A percentile compares a stretch with the other conserved stretches of the same genome.
These are phyloP conservation scores for Ranitomeya variabilis DNA, from an alignment of 2,113 vertebrate species.

Conservation along the genomic window DNA sequence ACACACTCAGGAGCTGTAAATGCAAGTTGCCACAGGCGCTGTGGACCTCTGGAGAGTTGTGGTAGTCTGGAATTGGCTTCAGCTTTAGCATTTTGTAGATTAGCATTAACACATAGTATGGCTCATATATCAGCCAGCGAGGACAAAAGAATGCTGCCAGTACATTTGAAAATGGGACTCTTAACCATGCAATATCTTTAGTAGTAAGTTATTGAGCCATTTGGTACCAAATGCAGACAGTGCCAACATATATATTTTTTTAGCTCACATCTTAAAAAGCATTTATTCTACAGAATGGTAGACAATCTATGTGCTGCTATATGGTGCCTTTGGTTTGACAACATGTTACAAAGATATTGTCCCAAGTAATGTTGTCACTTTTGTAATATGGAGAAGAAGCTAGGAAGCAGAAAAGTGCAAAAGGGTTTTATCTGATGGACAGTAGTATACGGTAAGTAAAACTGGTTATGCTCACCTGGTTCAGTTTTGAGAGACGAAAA, in stretches of 20 bases:
- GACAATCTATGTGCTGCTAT: neutral
- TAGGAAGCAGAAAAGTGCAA: too few relatives aligned
- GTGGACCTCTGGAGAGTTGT: conserved; percentile 32
- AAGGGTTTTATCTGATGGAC: too few relatives aligned
- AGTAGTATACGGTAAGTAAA: too few relatives aligned
- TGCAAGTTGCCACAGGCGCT: conserved; percentile 16
- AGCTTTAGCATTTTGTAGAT: neutral
- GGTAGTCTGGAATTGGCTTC: conserved; percentile 5
- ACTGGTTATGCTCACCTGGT: too few relatives aligned
- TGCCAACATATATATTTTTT: neutral
- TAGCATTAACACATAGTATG: neutral
- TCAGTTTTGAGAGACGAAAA: too few relatives aligned
- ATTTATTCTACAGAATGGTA: neutral
- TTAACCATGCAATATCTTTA: neutral
- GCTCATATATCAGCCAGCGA: neutral
- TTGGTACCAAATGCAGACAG: neutral
- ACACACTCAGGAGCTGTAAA: neutral
- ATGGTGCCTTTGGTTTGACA: neutral
- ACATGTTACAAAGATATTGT: neutral
- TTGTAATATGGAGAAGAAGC: neutral
- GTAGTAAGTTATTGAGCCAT: neutral
- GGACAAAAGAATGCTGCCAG: neutral
- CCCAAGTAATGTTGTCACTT: too few relatives aligned
- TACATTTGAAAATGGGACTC: neutral
- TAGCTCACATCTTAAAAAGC: too few relatives aligned